Evolutionary conservation across 2,888 invertebrate genomes (phyloP).

Genomic region (Zygaena filipendulae): DNA sequence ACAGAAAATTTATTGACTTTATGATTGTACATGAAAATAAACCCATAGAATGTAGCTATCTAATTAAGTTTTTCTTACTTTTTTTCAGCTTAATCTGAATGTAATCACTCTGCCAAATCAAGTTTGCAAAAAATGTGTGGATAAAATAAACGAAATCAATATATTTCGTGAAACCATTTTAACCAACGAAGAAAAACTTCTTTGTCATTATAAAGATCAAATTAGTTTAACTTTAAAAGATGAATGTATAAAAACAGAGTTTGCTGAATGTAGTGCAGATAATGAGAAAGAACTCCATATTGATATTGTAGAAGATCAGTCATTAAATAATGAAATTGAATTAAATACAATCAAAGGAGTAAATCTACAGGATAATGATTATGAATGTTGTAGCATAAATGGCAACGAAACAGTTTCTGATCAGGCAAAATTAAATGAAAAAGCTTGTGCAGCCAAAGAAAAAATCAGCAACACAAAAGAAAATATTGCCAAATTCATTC

Average conservation of each 20-base stretch:
- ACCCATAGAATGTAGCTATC: too few species aligned
- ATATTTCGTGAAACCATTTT: slow-evolving; percentile 23
- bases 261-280: slow-evolving; percentile 14
- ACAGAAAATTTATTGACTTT: too few species aligned
- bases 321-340: slow-evolving; percentile 1
- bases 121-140: slow-evolving; percentile 26
- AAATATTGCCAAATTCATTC: neutral
- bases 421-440: slow-evolving; percentile 4
- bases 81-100: too few species aligned
- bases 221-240: slow-evolving; percentile 11
- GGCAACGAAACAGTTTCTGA: too few species aligned
- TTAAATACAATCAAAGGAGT: slow-evolving; percentile 4
- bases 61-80: too few species aligned
- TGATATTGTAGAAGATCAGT: slow-evolving; percentile 1
- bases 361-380: too few species aligned
- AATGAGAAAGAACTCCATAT: slow-evolving; percentile 1
- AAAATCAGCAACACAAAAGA: slow-evolving; percentile 12
- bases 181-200: slow-evolving; percentile 29
- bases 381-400: too few species aligned
- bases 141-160: slow-evolving; percentile 25
- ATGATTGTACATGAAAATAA: too few species aligned
- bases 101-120: slow-evolving; percentile 30
- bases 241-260: slow-evolving; percentile 9
- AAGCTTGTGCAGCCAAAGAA: slow-evolving; percentile 8
- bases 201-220: slow-evolving; percentile 15